Conservation (phyloP, 2,888 invertebrate species). For the Autographa pulchrina region DNA sequence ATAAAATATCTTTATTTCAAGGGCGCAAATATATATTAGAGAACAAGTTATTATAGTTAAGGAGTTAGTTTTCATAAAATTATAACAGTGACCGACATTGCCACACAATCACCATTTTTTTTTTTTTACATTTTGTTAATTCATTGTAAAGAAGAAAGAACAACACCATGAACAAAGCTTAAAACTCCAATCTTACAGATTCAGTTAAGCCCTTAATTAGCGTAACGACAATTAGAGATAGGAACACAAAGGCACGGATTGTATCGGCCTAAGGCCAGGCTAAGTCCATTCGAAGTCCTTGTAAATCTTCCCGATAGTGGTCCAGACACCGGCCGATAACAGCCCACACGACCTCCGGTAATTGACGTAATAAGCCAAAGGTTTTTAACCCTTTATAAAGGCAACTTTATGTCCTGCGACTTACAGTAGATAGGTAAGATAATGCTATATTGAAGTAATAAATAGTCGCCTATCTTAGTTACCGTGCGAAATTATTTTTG, state of each 20-base stretch:
- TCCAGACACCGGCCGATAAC: constrained; percentile 78
- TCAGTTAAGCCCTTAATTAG: constrained; percentile 60
- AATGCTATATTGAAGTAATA: constrained; percentile 54
- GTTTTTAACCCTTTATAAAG: constrained; percentile 68
- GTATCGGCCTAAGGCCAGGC: constrained; percentile 55
- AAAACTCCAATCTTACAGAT: background rate
- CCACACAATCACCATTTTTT: too few relatives aligned
- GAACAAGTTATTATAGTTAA: too few relatives aligned
- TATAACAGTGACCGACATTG: too few relatives aligned
- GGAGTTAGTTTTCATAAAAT: too few relatives aligned
- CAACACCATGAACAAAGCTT: background rate
- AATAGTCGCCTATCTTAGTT: constrained; percentile 32
- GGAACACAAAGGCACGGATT: constrained; percentile 67
- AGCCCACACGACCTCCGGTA: constrained; percentile 78
- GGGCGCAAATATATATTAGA: too few relatives aligned
- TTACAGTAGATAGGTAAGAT: constrained; percentile 73
- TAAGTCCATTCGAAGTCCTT: constrained; percentile 62
- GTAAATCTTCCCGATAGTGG: constrained; percentile 84
- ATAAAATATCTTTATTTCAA: too few relatives aligned
- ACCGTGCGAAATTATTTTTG: constrained; percentile 38
- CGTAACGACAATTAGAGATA: constrained; percentile 68
- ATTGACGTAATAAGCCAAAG: constrained; percentile 83
- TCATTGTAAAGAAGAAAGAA: too few relatives aligned
- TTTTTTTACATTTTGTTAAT: too few relatives aligned
- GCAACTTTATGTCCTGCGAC: constrained; percentile 67